Percentiles rank a stretch among this genome's conserved stretches.
Conservation (phyloP, 2,888 invertebrate species). For the Camponotus fellah region DNA sequence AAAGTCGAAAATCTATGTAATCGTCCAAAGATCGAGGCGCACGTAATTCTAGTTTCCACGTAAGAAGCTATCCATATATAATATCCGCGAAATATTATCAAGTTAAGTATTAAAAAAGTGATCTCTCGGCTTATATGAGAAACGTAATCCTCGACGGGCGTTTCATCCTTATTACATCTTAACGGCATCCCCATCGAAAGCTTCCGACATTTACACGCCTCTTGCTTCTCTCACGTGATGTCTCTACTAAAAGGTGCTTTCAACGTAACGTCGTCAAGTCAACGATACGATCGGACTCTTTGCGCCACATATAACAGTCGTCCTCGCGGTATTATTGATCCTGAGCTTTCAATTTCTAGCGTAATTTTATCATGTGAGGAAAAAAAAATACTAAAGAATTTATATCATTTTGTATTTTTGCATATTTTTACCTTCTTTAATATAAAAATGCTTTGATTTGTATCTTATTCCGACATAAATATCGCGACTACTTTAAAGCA, state of each 20-base stretch:
- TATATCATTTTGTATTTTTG: conserved; percentile 5
- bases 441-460: background rate
- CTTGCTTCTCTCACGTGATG: conserved; percentile 40
- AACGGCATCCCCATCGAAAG: conserved; percentile 57
- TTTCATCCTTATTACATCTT: conserved; percentile 67
- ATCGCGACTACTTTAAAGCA: background rate
- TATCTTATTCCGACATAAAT: background rate
- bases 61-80: conserved; percentile 12
- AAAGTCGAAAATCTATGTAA: conserved; percentile 7
- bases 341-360: conserved; percentile 3
- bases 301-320: conserved; percentile 38
- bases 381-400: conserved; percentile 5
- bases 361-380: background rate
- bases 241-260: conserved; percentile 57
- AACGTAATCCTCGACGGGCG: conserved; percentile 61
- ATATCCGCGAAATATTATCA: conserved; percentile 55
- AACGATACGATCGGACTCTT: conserved; percentile 53
- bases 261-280: conserved; percentile 57
- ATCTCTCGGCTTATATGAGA: conserved; percentile 56
- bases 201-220: conserved; percentile 53
- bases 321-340: conserved; percentile 22
- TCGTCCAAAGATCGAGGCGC: background rate
- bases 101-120: conserved; percentile 61
- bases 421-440: background rate
- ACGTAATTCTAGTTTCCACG: background rate